Evolutionary conservation across 1,140 invertebrate genomes (phyloP), one percentile per base, ranked within the genome.

Genomic region (Helicoverpa armigera): DNA sequence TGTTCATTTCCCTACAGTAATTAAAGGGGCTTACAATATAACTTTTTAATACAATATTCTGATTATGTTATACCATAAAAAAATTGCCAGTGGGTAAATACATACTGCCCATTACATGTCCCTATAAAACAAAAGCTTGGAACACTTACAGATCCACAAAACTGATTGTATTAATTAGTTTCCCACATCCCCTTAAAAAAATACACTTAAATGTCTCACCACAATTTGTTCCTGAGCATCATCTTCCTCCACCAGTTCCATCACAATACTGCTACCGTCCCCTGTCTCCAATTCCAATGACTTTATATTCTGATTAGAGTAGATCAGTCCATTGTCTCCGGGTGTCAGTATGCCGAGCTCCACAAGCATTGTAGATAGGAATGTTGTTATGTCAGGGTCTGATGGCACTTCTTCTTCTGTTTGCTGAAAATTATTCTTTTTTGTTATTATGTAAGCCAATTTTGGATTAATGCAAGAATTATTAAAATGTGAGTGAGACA

Each of bases 191-290:
- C 9, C 35, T 1, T 9, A 7, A 43, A 9, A 43, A 9, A 43
- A 43, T 43, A 43, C 5, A 43, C 35, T 43, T 9, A 43, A 43
- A 43, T 43, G 35, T 43, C 35, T 60, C 7, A 75, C 43, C 14
- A 61, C 56, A 61, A 61, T 23, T 54, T 48, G 43, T 70, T 79
- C 76, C 54, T 69, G 29, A 12, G 56, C 23, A 51, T 88, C 85
- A 70, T 87, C 87, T 74, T 87, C 86, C 70, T 91, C 90, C 9
- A 86, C 51, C n/a, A 93, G 61, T 16, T 92, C 85, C 31, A 93
- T 82, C 14, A 80, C 67, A 3, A 92, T 50, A 51, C 79, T 79
- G 11, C 50, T 78, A 3, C 85, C 85, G 73, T 89, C 88, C 1
- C 70, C 86, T 3, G 85, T 89, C 35, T 89, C 89, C 48, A 93